Evolutionary conservation across 2,797 vertebrate genomes (phyloP), one percentile per base, ranked within the genome.

Genomic region (Okamejei kenojei): DNA sequence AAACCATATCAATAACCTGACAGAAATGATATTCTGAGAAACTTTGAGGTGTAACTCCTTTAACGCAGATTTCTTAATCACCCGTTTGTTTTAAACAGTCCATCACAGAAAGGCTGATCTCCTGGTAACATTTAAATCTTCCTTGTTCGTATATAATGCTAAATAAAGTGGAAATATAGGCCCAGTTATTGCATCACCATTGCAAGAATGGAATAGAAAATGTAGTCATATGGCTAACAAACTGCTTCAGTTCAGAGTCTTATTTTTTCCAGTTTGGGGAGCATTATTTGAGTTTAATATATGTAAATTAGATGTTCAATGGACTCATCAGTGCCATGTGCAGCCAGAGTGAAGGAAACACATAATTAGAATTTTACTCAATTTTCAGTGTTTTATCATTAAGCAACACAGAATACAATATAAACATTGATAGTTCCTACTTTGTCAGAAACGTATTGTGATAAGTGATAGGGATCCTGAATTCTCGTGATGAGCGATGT

Each of bases 291-390:
- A 68, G n/a, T 88, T 88, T 65, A 88, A 68, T 88, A 68, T 68
- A 88, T 88, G 63, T 68, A 88, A 88, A 88, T 88, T 88, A 63
- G 63, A 88, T 35, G 63, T 88, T 88, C 84, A 88, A 19, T 61
- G 81, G 45, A 35, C 35, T 88, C 61, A 88, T 68, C 63, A 21
- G 84, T 17, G n/a, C 61, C 32, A 68, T 68, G 84, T 65, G n/a
- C 84, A 32, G 63, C 63, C 65, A 65, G 61, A 88, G 35, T 32
- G n/a, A 29, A 35, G 61, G 84, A 88, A 88, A 88, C 84, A 88
- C 84, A 88, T 35, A 68, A 88, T 88, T 88, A 88, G 63, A 88
- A 88, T 88, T 65, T 88, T 88, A 68, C 61, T 88, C 84, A 88
- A 88, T 88, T 88, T 68, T 68, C 84, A 68, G n/a, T 68, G n/a